Evolutionary conservation across 1,140 invertebrate genomes (phyloP), one percentile per base, ranked within the genome.

Genomic region (Nautilus pompilius): DNA sequence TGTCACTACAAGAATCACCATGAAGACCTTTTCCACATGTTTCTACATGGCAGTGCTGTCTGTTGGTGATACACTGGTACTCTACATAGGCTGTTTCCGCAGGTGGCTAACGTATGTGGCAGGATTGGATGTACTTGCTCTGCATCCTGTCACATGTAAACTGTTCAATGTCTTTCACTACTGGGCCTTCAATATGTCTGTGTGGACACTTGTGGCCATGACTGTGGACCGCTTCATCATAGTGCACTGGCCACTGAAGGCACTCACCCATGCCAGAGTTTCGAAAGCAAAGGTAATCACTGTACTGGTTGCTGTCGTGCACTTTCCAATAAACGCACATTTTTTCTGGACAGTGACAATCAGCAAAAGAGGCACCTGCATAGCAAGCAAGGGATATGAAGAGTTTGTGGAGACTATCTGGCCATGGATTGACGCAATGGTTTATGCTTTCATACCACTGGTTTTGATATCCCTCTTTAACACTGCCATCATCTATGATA

Each of bases 11-110:
- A 53, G 73, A 15, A 69, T 67, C 49, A 57, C 65, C 3, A 71
- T 80, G 65, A 64, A 67, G 2, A 53, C 66, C 20, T 67, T 74
- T 5, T 72, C 78, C 15, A 77, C 78, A 15, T 76, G 72, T 56
- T 68, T 78, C 53, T 79, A 79, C 64, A 74, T 80, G 70, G 70
- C 75, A 1, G 68, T 70, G 3, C 63, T 80, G 26, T 77, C 80
- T 0, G 62, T 76, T 4, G 69, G 69, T 2, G 80, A 81, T 53
- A 69, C 73, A 33, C 26, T 68, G 2, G 74, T 77, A 10, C 58
- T 81, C 20, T 70, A 71, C 33, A 66, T 71, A 17, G 63, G 65
- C 22, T 66, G 68, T 53, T 55, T 72, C 45, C 41, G 64, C 33
- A 60, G 69, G 8, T 72, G 69, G 68, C 45, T 75, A n/a, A n/a